phyloP scores from a whole-genome alignment of 2,888 invertebrate species.

The Rotaria socialis region DNA sequence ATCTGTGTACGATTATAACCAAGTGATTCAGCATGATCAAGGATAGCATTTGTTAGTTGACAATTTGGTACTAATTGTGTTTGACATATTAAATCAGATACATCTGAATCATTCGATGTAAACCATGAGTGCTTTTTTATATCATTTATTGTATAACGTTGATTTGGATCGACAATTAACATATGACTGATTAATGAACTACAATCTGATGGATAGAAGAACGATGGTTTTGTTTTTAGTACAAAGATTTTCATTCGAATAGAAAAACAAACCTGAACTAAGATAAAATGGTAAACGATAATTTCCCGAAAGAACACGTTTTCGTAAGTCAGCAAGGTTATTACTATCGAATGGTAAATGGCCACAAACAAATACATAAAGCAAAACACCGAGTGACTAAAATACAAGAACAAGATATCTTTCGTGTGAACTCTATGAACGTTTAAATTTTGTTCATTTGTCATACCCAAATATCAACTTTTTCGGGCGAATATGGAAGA shows the following conservation, averaged over 20 bases:
- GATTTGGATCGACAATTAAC: slow-evolving; percentile 41
- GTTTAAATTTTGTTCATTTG: neutral
- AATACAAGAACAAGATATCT: neutral
- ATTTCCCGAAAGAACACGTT: slow-evolving; percentile 81
- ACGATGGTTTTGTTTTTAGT: no score
- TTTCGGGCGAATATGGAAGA: slow-evolving; percentile 1
- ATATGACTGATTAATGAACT: slow-evolving; percentile 40
- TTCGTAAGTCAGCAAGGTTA: slow-evolving; percentile 80
- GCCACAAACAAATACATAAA: slow-evolving; percentile 91
- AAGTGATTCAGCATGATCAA: slow-evolving; percentile 27
- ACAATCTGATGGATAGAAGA: slow-evolving; percentile 20
- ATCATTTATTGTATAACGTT: slow-evolving; percentile 41
- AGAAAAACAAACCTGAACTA: slow-evolving; percentile 74
- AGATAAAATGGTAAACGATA: slow-evolving; percentile 96
- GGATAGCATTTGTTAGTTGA: slow-evolving; percentile 16
- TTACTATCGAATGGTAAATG: slow-evolving; percentile 91
- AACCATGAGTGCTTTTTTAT: slow-evolving; percentile 42
- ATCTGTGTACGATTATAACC: slow-evolving; percentile 36
- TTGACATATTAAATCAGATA: neutral
- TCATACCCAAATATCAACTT: slow-evolving; percentile 71
- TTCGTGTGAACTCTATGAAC: no score
- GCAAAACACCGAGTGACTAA: slow-evolving; percentile 84
- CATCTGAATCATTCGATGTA: neutral
- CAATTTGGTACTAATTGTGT: neutral
- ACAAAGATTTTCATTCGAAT: no score